Conservation (phyloP, 2,113 vertebrate genomes). For the Bos javanicus region DNA sequence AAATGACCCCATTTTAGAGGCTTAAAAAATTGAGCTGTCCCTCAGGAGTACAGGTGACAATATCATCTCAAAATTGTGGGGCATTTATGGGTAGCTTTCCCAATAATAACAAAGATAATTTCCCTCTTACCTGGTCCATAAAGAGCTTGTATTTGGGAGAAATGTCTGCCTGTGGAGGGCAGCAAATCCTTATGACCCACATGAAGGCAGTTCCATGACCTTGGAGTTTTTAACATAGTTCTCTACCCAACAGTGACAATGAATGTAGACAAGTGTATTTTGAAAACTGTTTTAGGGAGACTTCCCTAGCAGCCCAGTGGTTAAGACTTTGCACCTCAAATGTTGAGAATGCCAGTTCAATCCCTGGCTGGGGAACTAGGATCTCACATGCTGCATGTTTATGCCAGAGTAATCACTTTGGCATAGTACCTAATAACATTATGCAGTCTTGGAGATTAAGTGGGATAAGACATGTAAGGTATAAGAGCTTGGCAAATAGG, state of each 20-base stretch:
- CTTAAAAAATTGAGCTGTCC: background rate
- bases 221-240: background rate
- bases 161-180: background rate
- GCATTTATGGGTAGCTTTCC: background rate
- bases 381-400: background rate
- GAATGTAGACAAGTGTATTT: background rate
- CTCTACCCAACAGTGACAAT: background rate
- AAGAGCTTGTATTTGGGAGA: background rate
- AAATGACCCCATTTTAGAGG: background rate
- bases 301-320: accelerated
- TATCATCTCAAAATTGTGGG: background rate
- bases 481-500: background rate
- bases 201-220: background rate
- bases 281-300: background rate
- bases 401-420: background rate
- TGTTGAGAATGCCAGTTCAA: background rate
- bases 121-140: background rate
- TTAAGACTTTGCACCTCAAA: background rate
- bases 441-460: background rate
- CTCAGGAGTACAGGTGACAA: background rate
- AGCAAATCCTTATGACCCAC: background rate
- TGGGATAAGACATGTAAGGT: background rate
- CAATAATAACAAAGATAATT: too few species aligned
- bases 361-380: background rate
- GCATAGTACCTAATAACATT: background rate